Conservation (phyloP, 2,888 invertebrate genomes). For the Xestobium rufovillosum region DNA sequence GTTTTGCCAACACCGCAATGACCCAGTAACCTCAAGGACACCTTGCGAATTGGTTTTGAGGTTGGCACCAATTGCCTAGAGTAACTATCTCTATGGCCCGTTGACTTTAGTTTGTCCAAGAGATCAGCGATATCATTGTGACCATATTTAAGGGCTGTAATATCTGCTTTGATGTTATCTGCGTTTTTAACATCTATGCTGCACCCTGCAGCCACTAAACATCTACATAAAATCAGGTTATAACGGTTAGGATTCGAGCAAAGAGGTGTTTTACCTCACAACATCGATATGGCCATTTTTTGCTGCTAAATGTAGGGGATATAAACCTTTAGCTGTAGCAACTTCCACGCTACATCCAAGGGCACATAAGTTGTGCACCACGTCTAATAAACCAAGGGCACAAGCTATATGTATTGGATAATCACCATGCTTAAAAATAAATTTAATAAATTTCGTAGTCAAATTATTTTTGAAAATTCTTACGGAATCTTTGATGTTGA, state of each 20-base stretch:
- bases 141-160: slow-evolving; percentile 68
- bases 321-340: slow-evolving; percentile 53
- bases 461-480: slow-evolving; percentile 21
- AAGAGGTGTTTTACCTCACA: slow-evolving; percentile 45
- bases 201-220: slow-evolving; percentile 64
- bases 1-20: slow-evolving; percentile 68
- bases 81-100: slow-evolving; percentile 39
- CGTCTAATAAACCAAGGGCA: slow-evolving; percentile 46
- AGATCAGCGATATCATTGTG: slow-evolving; percentile 61
- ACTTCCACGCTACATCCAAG: slow-evolving; percentile 55
- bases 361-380: slow-evolving; percentile 53
- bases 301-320: slow-evolving; percentile 64
- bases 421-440: slow-evolving; percentile 47
- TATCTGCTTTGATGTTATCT: slow-evolving; percentile 66
- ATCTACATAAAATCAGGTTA: slow-evolving; percentile 36
- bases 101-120: slow-evolving; percentile 56
- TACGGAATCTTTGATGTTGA: slow-evolving; percentile 48
- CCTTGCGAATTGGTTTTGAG: slow-evolving; percentile 49
- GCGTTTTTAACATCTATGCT: slow-evolving; percentile 58
- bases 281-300: slow-evolving; percentile 64
- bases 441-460: neutral
- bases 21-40: slow-evolving; percentile 64
- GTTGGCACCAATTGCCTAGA: slow-evolving; percentile 56
- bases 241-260: neutral
- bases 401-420: slow-evolving; percentile 54